A percentile compares a stretch with the other conserved stretches of the same genome.
Evolutionary conservation across 2,797 vertebrate genomes (phyloP).

Genomic region (Pterois miles): DNA sequence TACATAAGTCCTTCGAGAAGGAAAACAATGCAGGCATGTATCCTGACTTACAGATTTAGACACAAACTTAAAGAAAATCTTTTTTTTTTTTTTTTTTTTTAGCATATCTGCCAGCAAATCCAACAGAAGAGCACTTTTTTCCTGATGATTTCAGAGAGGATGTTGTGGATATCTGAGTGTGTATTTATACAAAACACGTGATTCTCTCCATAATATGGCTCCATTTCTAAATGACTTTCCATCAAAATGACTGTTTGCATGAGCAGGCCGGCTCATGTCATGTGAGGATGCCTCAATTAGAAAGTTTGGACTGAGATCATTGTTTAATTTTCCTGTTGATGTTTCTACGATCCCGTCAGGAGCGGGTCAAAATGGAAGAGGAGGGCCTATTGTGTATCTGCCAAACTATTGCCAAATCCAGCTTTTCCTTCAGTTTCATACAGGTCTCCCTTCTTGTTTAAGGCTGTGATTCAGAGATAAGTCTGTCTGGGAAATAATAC

Average conservation of each 20-base stretch:
- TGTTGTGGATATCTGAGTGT: constrained; percentile 72
- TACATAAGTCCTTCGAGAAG: constrained; percentile 64
- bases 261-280: constrained; percentile 46
- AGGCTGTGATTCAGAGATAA: constrained; percentile 73
- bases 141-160: constrained; percentile 73
- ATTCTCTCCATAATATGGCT: constrained; percentile 71
- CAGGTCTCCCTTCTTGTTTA: constrained; percentile 40
- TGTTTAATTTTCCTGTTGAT: constrained; percentile 56
- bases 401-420: constrained; percentile 92
- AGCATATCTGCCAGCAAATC: constrained; percentile 89
- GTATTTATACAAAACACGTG: constrained; percentile 74
- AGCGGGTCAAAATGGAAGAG: constrained; percentile 49
- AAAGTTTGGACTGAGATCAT: constrained; percentile 50
- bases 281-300: constrained; percentile 60
- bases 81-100: constrained; percentile 48
- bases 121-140: constrained; percentile 88
- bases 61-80: constrained; percentile 52
- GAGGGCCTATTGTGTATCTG: constrained; percentile 81
- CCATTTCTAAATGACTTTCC: constrained; percentile 70
- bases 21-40: constrained; percentile 62
- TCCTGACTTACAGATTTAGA: constrained; percentile 68
- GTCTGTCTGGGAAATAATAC: constrained; percentile 22
- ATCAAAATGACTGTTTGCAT: constrained; percentile 69
- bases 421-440: constrained; percentile 59
- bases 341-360: constrained; percentile 58